phyloP scores from a whole-genome alignment of 2,888 invertebrate genomes.

The Cinara cedri region DNA sequence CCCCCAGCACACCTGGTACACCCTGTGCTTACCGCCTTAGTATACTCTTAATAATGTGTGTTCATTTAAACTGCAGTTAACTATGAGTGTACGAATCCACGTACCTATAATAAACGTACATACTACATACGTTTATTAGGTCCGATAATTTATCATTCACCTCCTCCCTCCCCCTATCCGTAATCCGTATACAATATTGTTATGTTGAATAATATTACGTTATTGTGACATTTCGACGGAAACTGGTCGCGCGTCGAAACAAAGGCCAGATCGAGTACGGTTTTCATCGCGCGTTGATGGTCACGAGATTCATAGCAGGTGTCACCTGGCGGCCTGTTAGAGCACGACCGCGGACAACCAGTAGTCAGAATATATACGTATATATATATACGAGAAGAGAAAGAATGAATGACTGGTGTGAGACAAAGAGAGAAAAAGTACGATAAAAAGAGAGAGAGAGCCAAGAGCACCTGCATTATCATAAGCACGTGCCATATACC shows the following conservation, averaged over 20 bases:
- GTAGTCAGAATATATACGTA: neutral
- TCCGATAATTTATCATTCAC: neutral
- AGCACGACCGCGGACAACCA: slow-evolving; percentile 28
- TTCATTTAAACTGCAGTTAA: too few species aligned
- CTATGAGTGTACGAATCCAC: too few species aligned
- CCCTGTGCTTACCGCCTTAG: too few species aligned
- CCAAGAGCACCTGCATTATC: slow-evolving; percentile 47
- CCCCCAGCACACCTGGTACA: too few species aligned
- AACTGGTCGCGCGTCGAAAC: slow-evolving; percentile 41
- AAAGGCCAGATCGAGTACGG: slow-evolving; percentile 39
- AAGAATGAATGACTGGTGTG: neutral
- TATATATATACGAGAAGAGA: neutral
- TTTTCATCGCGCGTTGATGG: slow-evolving; percentile 26
- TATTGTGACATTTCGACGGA: slow-evolving; percentile 18
- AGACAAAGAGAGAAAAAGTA: neutral
- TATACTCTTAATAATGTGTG: too few species aligned
- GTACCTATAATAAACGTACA: too few species aligned
- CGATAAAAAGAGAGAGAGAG: neutral
- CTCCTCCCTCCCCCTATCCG: neutral
- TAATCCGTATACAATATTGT: neutral
- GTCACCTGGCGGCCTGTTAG: slow-evolving; percentile 48
- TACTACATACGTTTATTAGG: too few species aligned
- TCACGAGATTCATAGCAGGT: slow-evolving; percentile 43
- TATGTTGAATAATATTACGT: neutral
- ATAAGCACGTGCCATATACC: slow-evolving; percentile 46